A percentile compares a stretch with the other conserved stretches of the same genome.
Conservation (phyloP, 2,888 invertebrate species). For the Crocallis elinguaria region DNA sequence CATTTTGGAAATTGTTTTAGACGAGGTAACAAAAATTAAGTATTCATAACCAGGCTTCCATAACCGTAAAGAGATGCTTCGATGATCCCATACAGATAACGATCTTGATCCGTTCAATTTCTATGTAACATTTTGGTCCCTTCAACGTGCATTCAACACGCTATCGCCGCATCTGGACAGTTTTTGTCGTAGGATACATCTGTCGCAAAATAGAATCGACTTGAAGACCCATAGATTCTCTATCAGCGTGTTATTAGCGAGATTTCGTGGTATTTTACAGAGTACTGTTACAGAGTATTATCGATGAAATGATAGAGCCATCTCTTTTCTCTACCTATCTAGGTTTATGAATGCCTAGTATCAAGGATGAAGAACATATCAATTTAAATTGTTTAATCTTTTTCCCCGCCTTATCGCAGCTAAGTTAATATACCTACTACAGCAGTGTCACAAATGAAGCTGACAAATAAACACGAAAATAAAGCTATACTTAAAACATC, state of each 20-base stretch:
- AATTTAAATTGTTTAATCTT: too few relatives aligned
- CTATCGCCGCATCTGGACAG: constrained; percentile 37
- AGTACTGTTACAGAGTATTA: too few relatives aligned
- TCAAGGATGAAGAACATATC: too few relatives aligned
- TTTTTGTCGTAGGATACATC: constrained; percentile 17
- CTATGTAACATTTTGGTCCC: constrained; percentile 19
- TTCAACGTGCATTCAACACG: constrained; percentile 28
- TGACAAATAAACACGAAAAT: too few relatives aligned
- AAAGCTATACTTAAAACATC: too few relatives aligned
- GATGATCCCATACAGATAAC: constrained; percentile 33
- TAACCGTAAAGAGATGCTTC: constrained; percentile 69
- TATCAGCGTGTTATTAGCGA: background rate
- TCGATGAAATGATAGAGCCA: too few relatives aligned
- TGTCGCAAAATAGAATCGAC: constrained; percentile 18
- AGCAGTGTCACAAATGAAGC: too few relatives aligned
- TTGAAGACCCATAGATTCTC: background rate
- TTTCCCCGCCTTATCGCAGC: too few relatives aligned
- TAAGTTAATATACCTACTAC: too few relatives aligned
- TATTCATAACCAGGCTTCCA: constrained; percentile 78
- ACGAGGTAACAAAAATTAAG: constrained; percentile 52
- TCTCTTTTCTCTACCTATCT: too few relatives aligned
- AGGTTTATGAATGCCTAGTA: too few relatives aligned
- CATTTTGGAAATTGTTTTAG: constrained; percentile 8
- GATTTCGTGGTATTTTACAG: too few relatives aligned
- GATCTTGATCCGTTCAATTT: constrained; percentile 38